Conservation (phyloP, 2,888 invertebrate species). For the Nomada ruficornis region DNA sequence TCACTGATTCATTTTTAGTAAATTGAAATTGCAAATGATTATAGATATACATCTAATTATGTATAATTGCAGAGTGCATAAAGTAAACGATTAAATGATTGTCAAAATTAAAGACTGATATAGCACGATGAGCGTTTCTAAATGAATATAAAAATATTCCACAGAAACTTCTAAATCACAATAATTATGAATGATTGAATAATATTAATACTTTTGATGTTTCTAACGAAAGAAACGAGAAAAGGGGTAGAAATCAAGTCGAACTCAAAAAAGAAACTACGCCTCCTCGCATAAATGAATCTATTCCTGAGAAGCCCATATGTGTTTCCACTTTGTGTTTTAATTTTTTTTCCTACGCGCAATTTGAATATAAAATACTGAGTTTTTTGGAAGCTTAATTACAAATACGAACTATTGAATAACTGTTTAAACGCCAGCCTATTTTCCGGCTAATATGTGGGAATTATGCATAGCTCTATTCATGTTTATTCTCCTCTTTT, state of each 20-base stretch:
- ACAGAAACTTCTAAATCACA: not conserved
- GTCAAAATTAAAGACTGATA: too few species aligned
- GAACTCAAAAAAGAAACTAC: conserved; percentile 3
- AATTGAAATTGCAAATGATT: too few species aligned
- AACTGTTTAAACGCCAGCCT: conserved; percentile 7
- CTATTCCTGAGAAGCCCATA: not conserved
- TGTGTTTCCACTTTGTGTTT: conserved; percentile 23
- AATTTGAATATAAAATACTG: conserved; percentile 49
- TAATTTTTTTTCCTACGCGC: conserved; percentile 8
- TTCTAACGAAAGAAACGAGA: not conserved
- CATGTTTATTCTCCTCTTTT: conserved; percentile 22
- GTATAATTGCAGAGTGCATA: too few species aligned
- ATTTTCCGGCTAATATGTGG: not conserved
- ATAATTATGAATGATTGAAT: not conserved
- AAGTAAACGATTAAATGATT: too few species aligned
- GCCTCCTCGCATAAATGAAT: not conserved
- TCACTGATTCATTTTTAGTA: too few species aligned
- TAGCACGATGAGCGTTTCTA: not conserved
- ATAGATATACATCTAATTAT: too few species aligned
- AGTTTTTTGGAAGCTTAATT: conserved; percentile 25
- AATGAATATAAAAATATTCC: not conserved
- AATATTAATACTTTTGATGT: conserved; percentile 7
- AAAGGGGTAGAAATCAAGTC: conserved; percentile 17
- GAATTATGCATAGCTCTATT: not conserved
- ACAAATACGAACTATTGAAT: not conserved